phyloP scores from a whole-genome alignment of 1,140 invertebrate species.

The Zaprionus taronus region DNA sequence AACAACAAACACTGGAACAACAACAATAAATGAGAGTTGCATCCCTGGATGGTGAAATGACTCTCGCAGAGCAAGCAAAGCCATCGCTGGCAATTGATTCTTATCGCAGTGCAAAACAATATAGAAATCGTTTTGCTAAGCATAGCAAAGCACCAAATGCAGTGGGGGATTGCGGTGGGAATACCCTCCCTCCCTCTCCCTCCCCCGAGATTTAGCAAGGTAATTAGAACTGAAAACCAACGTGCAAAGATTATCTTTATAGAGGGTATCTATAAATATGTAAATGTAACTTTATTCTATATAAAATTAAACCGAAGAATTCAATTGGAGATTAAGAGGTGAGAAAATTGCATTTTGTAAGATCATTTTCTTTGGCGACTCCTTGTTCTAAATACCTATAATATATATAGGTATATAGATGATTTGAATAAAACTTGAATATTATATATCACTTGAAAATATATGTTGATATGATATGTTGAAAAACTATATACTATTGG shows the following conservation, averaged over 20 bases:
- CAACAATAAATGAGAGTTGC: slow-evolving; percentile 8
- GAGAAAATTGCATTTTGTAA: neutral
- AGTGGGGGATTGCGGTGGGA: neutral
- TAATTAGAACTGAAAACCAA: neutral
- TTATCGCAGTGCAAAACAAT: slow-evolving; percentile 41
- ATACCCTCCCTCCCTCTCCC: too few species aligned
- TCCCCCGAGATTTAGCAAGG: neutral
- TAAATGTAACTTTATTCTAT: neutral
- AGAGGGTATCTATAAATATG: neutral
- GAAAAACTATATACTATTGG: too few species aligned
- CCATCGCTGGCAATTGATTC: slow-evolving; percentile 64
- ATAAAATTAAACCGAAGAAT: neutral
- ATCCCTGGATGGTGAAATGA: slow-evolving; percentile 32
- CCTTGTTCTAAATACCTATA: too few species aligned
- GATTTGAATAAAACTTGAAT: too few species aligned
- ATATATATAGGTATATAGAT: too few species aligned
- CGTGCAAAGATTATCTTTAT: neutral
- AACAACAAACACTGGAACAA: slow-evolving; percentile 33
- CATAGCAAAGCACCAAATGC: neutral
- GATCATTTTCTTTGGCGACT: too few species aligned
- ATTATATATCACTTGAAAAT: too few species aligned
- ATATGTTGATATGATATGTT: too few species aligned
- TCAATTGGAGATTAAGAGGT: neutral
- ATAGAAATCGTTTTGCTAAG: slow-evolving; percentile 36
- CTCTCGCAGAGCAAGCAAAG: slow-evolving; percentile 62